Percentiles rank a stretch among this genome's conserved stretches.
Conservation (phyloP, 1,140 invertebrate species). For the Drosophila ananassae region DNA sequence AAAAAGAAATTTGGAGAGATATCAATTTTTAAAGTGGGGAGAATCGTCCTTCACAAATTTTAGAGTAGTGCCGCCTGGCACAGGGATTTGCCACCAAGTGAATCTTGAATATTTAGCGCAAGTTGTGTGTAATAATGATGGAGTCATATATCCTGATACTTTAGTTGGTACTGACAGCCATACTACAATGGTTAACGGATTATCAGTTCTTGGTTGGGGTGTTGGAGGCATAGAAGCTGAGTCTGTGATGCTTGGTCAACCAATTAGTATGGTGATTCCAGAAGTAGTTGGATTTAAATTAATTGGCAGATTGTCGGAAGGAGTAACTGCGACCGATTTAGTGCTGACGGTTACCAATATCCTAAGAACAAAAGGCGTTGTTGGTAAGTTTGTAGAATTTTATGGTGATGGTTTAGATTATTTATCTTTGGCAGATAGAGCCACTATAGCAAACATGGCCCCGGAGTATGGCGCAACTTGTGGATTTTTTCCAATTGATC, state of each 20-base stretch:
- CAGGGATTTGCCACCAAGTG: too few relatives aligned
- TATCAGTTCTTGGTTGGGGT: conserved; percentile 92
- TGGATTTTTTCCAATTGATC: conserved; percentile 97
- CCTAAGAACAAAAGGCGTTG: conserved; percentile 95
- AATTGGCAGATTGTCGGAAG: conserved; percentile 90
- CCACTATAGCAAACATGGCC: conserved; percentile 98
- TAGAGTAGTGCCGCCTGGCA: too few relatives aligned
- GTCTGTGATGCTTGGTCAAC: conserved; percentile 96
- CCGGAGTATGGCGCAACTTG: conserved; percentile 99
- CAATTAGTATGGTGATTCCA: conserved; percentile 97
- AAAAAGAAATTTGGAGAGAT: too few relatives aligned
- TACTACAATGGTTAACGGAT: conserved; percentile 99
- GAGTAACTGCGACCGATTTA: conserved; percentile 98
- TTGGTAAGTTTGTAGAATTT: conserved; percentile 99
- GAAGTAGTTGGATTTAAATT: conserved; percentile 98
- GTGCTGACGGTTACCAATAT: conserved; percentile 99
- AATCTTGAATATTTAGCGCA: too few relatives aligned
- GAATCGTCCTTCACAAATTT: too few relatives aligned
- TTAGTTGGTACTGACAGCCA: conserved; percentile 99
- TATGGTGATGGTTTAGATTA: conserved; percentile 95
- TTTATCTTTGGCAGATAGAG: conserved; percentile 97
- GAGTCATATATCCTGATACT: conserved; percentile 96
- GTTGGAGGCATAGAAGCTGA: conserved; percentile 91
- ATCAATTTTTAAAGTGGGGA: too few relatives aligned
- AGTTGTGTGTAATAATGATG: too few relatives aligned